A percentile compares a stretch with the other conserved stretches of the same genome.
Evolutionary conservation across 2,113 vertebrate genomes (phyloP).

Genomic region (Hemicordylus capensis): DNA sequence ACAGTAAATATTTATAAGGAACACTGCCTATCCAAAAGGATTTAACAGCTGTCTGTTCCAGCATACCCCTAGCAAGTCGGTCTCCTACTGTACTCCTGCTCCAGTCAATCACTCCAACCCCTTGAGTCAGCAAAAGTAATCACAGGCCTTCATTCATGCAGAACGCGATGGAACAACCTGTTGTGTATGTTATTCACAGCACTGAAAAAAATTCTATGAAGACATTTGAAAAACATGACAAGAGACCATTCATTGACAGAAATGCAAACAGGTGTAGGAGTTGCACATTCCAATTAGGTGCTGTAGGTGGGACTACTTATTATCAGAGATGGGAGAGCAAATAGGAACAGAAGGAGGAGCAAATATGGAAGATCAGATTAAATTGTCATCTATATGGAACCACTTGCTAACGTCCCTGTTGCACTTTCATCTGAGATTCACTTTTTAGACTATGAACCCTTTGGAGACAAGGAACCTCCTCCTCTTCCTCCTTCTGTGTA

Average conservation of each 20-base stretch:
- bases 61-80: constrained; percentile 49
- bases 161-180: constrained; percentile 42
- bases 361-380: background rate
- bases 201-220: constrained; percentile 18
- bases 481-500: no score
- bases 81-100: constrained; percentile 63
- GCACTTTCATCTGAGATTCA: background rate
- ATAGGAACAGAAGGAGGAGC: no score
- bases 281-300: background rate
- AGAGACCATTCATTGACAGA: constrained; percentile 18
- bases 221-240: background rate
- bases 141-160: constrained; percentile 52
- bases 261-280: accelerated
- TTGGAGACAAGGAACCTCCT: no score
- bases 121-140: constrained; percentile 59
- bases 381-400: background rate
- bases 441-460: no score
- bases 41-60: constrained; percentile 50
- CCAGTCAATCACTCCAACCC: constrained; percentile 62
- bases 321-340: no score
- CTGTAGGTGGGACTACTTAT: background rate
- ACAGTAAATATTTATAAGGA: constrained; percentile 68
- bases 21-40: constrained; percentile 54
- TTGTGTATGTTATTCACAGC: constrained; percentile 38
- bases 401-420: background rate